Base-by-base conservation (phyloP, 2,888 invertebrate species). In the Dryobotodes eremita region DNA sequence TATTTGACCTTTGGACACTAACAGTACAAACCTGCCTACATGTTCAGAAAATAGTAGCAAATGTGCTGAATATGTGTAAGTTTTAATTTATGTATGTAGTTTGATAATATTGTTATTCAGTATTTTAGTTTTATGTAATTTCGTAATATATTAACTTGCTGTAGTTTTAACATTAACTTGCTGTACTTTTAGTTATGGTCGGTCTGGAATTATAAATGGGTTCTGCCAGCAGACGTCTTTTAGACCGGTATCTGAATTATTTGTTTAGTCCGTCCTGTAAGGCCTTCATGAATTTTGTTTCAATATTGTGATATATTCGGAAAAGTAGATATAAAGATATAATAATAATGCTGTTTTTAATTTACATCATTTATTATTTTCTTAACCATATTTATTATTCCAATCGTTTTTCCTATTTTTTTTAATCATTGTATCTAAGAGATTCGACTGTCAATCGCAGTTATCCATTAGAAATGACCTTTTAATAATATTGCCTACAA, bases 311-410 rank as follows among this genome's bases (percentile, higher is more conserved):
- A 83, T 85, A 83, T 68, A 74, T 78, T 71, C n/a, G 13, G 65
- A 70, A 36, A 48, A 48, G 15, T 71, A 65, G 13, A 15, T 50
- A 23, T 55, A 68, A 69, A 71, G 42, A 71, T 78, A 86, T 68
- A 71, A 70, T 75, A 90, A 89, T 87, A 88, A 89, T 83, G 42
- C 80, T 75, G 79, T 80, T 82, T 90, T 94, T 94, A 93, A 94
- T 95, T 96, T 94, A 95, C 96, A 96, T 96, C 94, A 96, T 97
- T 96, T 96, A 96, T 96, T 96, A 95, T 96, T 96, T 96, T 97
- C 96, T 97, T 97, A 96, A 96, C 96, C 96, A 95, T 94, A 95
- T 94, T 96, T 95, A 95, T 95, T 96, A 95, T 96, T 96, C 95
- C 95, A 96, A 96, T 96, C 94, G 96, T 94, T 96, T 95, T 96